Evolutionary conservation across 1,140 invertebrate species (phyloP), one percentile per base, ranked within the genome.

Genomic region (Trinorchestia longiramus): DNA sequence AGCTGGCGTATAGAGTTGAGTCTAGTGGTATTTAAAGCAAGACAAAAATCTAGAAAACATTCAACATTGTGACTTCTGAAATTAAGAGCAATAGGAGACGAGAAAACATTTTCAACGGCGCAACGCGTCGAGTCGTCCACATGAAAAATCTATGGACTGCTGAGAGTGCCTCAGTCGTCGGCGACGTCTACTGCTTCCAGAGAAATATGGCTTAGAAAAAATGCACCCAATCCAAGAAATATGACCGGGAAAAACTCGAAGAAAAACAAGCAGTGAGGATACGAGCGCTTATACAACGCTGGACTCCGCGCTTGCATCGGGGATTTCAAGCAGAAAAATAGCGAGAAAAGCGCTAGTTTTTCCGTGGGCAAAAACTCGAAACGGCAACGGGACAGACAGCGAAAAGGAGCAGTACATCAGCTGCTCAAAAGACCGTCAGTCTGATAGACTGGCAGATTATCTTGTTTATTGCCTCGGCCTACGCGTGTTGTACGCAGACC

Each of bases 131-230:
- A 77, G 28, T 36, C 28, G 28, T 77, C 62, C 62, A 77, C 15
- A 77, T 77, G 62, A 77, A 77, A 28, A 77, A 77, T 77, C 15
- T 77, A 77, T 15, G 62, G 62, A 77, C 62, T 19, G 62, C 62
- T 77, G 62, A 77, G 62, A 77, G 62, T 28, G 28, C 62, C 62
- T 15, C 62, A 42, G 43, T 90, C 88, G 41, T 90, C 88, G 41
- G 3, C 44, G 92, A 94, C 92, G 43, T 94, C 47, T 45, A 94
- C 43, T 45, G 92, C 92, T 43, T 40, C 28, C 28, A 40, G 44
- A 94, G 92, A 94, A 94, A 94, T 94, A 94, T 45, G 92, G 36
- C 92, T 94, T 8, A 42, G 43, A 43, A 94, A 47, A 94, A 94
- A 94, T 45, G 44, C 92, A 43, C 40, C 92, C 28, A 94, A 94